Conservation (phyloP, 2,797 vertebrate genomes). For the Carcharodon carcharias region DNA sequence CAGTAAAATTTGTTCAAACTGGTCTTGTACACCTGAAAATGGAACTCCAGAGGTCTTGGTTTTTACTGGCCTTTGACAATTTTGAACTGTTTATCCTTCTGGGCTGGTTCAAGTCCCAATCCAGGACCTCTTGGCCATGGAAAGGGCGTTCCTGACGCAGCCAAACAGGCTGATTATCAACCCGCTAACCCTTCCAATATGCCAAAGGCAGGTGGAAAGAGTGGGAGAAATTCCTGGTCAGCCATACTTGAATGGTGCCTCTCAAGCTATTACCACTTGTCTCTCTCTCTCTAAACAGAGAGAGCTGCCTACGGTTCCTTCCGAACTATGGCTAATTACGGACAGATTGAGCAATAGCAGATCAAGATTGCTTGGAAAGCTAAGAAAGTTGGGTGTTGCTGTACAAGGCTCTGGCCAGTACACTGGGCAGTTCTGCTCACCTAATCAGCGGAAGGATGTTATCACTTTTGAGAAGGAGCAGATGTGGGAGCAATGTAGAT, state of each 20-base stretch:
- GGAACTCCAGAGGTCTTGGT: no score
- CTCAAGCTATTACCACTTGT: neutral
- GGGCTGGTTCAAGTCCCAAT: neutral
- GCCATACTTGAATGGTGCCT: neutral
- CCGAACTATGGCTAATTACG: neutral
- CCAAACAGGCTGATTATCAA: neutral
- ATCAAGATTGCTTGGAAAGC: neutral
- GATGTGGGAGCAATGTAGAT: neutral
- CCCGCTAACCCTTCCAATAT: neutral
- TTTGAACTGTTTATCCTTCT: no score
- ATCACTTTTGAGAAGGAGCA: neutral
- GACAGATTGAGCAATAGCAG: neutral
- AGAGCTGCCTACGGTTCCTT: no score
- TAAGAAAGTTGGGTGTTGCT: neutral
- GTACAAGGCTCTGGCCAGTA: neutral
- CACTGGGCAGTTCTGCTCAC: neutral
- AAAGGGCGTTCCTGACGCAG: neutral
- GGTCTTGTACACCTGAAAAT: no score
- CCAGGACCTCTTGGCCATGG: neutral
- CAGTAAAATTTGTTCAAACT: no score
- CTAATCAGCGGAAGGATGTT: neutral
- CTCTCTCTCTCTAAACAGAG: neutral
- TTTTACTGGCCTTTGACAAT: no score
- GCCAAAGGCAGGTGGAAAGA: neutral
- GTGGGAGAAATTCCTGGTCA: neutral